Conservation (phyloP, 1,140 invertebrate genomes). For the Anoplolepis gracilipes region DNA sequence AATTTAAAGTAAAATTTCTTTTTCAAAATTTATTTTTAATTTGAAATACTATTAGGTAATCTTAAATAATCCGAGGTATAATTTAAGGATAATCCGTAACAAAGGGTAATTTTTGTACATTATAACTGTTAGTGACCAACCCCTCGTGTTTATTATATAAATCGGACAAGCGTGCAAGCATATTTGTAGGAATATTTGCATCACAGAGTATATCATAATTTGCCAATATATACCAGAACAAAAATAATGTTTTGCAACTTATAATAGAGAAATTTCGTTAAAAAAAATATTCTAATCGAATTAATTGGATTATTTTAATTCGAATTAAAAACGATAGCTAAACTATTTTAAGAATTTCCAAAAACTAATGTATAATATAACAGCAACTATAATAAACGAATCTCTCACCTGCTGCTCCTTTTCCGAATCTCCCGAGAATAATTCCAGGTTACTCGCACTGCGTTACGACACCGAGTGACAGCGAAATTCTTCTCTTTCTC, state of each 20-base stretch:
- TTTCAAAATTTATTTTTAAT: too few relatives aligned
- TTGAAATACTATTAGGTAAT: too few relatives aligned
- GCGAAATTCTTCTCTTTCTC: neutral
- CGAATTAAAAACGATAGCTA: neutral
- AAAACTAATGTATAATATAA: too few relatives aligned
- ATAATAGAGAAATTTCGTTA: neutral
- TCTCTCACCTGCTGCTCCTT: constrained; percentile 39
- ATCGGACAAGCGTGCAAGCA: neutral
- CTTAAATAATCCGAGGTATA: too few relatives aligned
- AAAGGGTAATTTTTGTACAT: too few relatives aligned
- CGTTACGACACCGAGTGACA: neutral
- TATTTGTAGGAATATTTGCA: neutral
- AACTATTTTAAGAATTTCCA: neutral
- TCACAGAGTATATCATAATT: neutral
- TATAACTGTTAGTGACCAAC: too few relatives aligned
- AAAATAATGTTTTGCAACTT: neutral
- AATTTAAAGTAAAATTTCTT: too few relatives aligned
- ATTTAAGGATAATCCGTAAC: too few relatives aligned
- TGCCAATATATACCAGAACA: neutral
- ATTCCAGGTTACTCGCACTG: constrained; percentile 3
- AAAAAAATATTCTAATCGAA: neutral
- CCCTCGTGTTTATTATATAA: too few relatives aligned
- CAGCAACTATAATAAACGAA: neutral
- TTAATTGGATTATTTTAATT: too few relatives aligned
- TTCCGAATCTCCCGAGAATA: constrained; percentile 19